Base-by-base conservation (phyloP, 2,888 invertebrate species). In the Lasioglossum malachurum region DNA sequence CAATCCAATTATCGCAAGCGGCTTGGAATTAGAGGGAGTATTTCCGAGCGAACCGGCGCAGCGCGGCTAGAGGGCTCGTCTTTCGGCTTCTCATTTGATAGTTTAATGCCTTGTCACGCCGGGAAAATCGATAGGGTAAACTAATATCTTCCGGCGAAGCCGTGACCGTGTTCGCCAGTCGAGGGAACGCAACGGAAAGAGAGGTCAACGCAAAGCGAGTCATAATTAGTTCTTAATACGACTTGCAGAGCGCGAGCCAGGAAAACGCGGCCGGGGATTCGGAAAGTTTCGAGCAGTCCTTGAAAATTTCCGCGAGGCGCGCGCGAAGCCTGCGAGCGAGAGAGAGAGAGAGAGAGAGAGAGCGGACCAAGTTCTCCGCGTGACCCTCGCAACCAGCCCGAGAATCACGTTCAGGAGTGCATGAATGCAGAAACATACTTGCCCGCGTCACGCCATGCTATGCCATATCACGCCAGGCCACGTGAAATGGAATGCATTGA, bases 401-500 rank as follows among this genome's bases (percentile, higher is more conserved):
- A 67, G 75, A 38, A 77, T 80, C 71, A 78, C 80, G 83, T 85
- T 82, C 72, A 73, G 57, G 75, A 79, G 86, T 79, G 84, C 79
- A 78, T 79, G 81, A 77, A 88, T 53, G 84, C 80, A 83, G 80
- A 81, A 83, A 79, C 83, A 73, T 83, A 82, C 60, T 35, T 71
- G 87, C 46, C 75, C 73, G 5, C 75, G 85, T 87, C 87, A 89
- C 87, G 89, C 87, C 69, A 78, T 69, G 88, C 73, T 67, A 78
- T 88, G 85, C 85, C 88, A 79, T 83, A 84, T 81, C 86, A 82
- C 76, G 85, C 84, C 74, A 87, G 74, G 67, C 82, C 80, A 84
- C 72, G 83, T 87, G 71, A 88, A 90, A 88, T 53, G 85, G 85
- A 89, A 88, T 90, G 85, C 85, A 89, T 87, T 75, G 90, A 90